Evolutionary conservation across 2,888 invertebrate genomes (phyloP), one percentile per base, ranked within the genome.

Genomic region (Melieria omissa): DNA sequence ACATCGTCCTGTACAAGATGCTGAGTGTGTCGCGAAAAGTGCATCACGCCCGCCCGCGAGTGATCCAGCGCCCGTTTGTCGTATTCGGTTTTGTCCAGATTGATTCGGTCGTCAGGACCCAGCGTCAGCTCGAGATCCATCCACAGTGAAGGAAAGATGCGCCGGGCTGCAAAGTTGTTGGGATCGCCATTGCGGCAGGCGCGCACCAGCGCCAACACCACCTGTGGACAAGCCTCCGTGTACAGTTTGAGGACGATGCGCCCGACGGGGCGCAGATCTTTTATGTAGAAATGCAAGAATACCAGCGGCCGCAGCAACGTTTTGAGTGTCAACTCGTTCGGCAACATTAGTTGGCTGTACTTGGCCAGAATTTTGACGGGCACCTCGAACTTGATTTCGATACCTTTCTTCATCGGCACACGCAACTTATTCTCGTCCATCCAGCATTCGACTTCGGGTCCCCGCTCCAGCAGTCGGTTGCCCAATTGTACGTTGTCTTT

Each of bases 191-290:
- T 61, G 60, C 42, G 46, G 46, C 79, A 81, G 69, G 76, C 71
- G 44, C 77, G 76, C 7, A 81, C 71, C 45, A 82, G 77, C 12
- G 79, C 76, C 29, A 80, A 71, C 10, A 79, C 80, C 4, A 82
- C 77, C 42, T 76, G 76, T 1, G 83, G 83, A 0, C 79, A 80
- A 0, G 80, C 78, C 72, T 83, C 82, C 6, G 78, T 79, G 64
- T 76, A 83, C 7, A 83, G 70, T 41, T 78, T 76, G 5, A 83
- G 67, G 2, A 80, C 73, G 44, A 83, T 71, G 29, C 78, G 76
- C 6, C 80, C 81, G 49, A 79, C 55, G 3, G 77, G 75, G 1
- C 78, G 75, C 5, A 75, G 65, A n/a, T 73, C 71, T 46, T 75
- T 71, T 8, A 76, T 65, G 8, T 69, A 75, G 4, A 82, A 67